Base-by-base conservation (phyloP, 2,888 invertebrate genomes). In the Cheilosia grossa region DNA sequence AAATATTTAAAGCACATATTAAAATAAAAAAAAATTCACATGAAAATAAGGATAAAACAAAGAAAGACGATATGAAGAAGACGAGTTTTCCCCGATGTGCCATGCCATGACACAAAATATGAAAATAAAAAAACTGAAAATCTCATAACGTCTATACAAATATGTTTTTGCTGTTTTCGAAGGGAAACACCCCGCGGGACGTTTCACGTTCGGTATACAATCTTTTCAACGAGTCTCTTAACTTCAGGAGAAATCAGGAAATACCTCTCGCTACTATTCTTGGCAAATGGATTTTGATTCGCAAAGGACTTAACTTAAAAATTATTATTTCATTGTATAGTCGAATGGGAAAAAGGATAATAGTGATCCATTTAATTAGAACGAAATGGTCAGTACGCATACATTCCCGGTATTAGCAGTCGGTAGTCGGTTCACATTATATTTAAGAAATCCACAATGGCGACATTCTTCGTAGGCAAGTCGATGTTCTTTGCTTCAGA, bases 131-230 rank as follows among this genome's bases (percentile, higher is more conserved):
- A 87, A 86, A 87, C 87, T 86, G 87, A 87, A 87, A 87, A 87
- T 87, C 87, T 87, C 87, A 87, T 87, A 87, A 87, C 81, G 87
- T 87, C 87, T 87, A 87, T 87, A 87, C 82, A 87, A 87, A 87
- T 87, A 87, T 86, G 86, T 87, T 86, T 87, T 87, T 82, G 85
- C 82, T 85, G 80, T 85, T 85, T 79, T 85, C 80, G 59, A 75
- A 70, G 75, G 86, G 87, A 86, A 87, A 87, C 78, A 87, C 82
- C 87, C 63, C 49, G 64, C 81, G 86, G 44, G 37, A 37, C 15
- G 66, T 74, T 79, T 70, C 66, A 74, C 67, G 59, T 74, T 69
- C 49, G 44, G 49, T 64, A 51, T 33, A 47, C 27, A 59, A 69
- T 83, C 67, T 66, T 42, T 49, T 69, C 47, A 42, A 54, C 64